A percentile compares a stretch with the other conserved stretches of the same genome.
Evolutionary conservation across 2,797 vertebrate species (phyloP).

Genomic region (Mus minutoides): DNA sequence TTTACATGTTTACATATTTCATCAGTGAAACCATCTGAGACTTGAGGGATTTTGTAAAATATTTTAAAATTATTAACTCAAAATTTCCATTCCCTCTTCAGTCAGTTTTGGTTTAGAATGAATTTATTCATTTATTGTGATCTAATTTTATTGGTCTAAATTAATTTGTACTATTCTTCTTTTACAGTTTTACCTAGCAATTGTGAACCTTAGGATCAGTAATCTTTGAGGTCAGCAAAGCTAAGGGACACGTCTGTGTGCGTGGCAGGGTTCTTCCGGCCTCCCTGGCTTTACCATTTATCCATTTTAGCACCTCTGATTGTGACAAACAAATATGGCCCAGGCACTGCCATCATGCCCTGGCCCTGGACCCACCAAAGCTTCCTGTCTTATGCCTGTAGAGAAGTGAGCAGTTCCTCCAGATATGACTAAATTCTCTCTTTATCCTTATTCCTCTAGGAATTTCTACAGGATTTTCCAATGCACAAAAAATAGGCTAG

Average conservation of each 20-base stretch:
- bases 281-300: neutral
- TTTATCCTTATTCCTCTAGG: neutral
- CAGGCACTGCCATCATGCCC: neutral
- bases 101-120: conserved; percentile 10
- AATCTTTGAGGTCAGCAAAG: neutral
- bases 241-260: neutral
- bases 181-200: neutral
- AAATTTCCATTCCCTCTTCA: conserved; percentile 45
- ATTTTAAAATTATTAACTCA: conserved; percentile 20
- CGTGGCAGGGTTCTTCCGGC: neutral
- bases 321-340: neutral
- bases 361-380: neutral
- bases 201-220: neutral
- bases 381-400: neutral
- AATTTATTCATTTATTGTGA: conserved; percentile 4
- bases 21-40: neutral
- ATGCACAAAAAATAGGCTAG: neutral
- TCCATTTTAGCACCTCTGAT: too few species aligned
- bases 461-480: neutral
- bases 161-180: neutral
- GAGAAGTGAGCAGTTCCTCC: neutral
- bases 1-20: neutral
- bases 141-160: neutral
- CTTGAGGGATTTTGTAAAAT: neutral
- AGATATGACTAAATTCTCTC: neutral